Percentiles rank a stretch among this genome's conserved stretches.
phyloP scores from a whole-genome alignment of 1,140 invertebrate genomes.

The Stegodyphus mimosarum region DNA sequence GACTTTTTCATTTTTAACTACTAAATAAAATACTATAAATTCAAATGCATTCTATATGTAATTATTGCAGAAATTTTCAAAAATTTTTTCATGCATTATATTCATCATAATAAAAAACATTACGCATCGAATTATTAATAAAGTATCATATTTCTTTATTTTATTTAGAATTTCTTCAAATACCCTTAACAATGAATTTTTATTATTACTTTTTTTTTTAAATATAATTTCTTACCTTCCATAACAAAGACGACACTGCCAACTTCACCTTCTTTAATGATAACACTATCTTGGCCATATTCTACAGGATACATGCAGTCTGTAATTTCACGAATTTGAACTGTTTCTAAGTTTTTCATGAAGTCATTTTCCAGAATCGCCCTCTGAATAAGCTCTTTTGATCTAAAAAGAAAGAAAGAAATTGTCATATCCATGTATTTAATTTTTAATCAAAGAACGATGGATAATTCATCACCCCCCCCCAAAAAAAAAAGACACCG shows the following conservation, averaged over 20 bases:
- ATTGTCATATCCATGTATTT: too few relatives aligned
- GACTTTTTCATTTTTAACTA: too few relatives aligned
- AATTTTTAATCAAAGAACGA: too few relatives aligned
- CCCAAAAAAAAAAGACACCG: too few relatives aligned
- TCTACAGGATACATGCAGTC: slow-evolving; percentile 99
- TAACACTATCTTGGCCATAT: slow-evolving; percentile 81
- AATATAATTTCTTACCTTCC: slow-evolving; percentile 82
- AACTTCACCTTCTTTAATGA: slow-evolving; percentile 98
- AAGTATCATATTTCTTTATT: too few relatives aligned
- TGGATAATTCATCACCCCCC: too few relatives aligned
- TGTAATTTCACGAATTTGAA: slow-evolving; percentile 96
- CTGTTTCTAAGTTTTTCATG: slow-evolving; percentile 97
- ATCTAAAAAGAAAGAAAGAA: slow-evolving; percentile 27
- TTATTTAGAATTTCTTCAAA: too few relatives aligned
- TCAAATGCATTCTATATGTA: background rate
- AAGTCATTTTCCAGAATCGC: slow-evolving; percentile 99
- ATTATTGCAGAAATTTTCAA: too few relatives aligned
- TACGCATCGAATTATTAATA: too few relatives aligned
- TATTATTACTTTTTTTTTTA: background rate
- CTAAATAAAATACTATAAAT: background rate
- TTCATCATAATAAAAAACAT: too few relatives aligned
- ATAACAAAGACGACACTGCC: slow-evolving; percentile 98
- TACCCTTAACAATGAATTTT: too few relatives aligned
- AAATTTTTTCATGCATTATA: too few relatives aligned
- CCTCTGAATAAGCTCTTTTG: slow-evolving; percentile 88